Percentiles rank a stretch among this genome's conserved stretches.
Evolutionary conservation across 2,797 vertebrate species (phyloP).

Genomic region (Poliocrania exsul): DNA sequence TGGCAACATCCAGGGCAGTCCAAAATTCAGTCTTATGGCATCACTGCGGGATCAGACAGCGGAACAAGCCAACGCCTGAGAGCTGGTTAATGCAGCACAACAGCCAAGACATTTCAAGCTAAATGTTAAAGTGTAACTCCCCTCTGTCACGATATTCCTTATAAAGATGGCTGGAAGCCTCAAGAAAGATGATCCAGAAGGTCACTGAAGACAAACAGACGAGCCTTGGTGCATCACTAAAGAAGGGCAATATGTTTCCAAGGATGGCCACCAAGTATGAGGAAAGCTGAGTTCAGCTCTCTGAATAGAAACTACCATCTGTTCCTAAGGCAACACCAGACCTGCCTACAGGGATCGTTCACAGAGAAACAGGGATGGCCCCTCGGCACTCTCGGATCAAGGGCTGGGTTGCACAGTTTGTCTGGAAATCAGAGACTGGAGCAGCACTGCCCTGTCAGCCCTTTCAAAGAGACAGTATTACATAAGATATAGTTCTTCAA

Average conservation of each 20-base stretch:
- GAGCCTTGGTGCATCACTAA: neutral
- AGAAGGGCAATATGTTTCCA: neutral
- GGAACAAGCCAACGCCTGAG: neutral
- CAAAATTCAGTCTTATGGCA: conserved; percentile 62
- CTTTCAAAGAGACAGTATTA: neutral
- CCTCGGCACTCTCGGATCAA: neutral
- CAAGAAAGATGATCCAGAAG: neutral
- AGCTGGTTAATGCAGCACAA: conserved; percentile 32
- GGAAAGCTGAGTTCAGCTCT: conserved; percentile 19
- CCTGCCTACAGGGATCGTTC: neutral
- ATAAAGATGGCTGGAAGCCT: neutral
- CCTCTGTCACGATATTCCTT: neutral
- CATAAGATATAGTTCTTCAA: neutral
- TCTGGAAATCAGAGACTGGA: neutral
- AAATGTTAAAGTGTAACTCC: neutral
- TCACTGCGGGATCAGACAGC: conserved; percentile 57
- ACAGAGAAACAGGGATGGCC: neutral
- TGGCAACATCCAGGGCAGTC: conserved; percentile 55
- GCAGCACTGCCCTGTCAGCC: neutral
- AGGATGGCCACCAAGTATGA: conserved; percentile 20
- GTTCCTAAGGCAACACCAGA: conserved; percentile 37
- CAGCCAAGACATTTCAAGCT: neutral
- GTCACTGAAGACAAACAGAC: neutral
- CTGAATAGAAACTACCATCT: conserved; percentile 63
- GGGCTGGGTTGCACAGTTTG: neutral